Conservation (phyloP, 2,113 vertebrate genomes). For the Notothenia rossii region DNA sequence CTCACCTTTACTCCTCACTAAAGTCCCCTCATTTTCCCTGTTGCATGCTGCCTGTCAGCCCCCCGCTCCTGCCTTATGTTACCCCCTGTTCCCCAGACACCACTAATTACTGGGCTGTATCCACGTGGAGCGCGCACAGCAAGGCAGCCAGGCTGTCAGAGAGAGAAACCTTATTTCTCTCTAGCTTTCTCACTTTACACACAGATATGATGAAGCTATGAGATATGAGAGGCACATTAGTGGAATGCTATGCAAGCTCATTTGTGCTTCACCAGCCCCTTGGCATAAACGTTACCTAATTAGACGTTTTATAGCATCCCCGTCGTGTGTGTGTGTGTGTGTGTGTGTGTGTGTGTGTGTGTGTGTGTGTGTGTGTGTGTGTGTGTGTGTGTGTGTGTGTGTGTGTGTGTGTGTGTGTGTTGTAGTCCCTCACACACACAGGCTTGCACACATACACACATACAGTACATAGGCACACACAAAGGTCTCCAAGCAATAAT, state of each 20-base stretch:
- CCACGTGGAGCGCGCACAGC: slow-evolving; percentile 28
- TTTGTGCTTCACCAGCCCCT: slow-evolving; percentile 56
- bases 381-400: too few relatives aligned
- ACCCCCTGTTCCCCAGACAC: slow-evolving; percentile 27
- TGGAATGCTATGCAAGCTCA: slow-evolving; percentile 43
- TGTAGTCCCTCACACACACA: too few relatives aligned
- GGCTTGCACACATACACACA: too few relatives aligned
- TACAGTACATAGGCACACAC: too few relatives aligned
- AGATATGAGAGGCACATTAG: slow-evolving; percentile 44
- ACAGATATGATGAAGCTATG: slow-evolving; percentile 29
- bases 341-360: not conserved
- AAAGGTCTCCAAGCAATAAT: slow-evolving; percentile 42
- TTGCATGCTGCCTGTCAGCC: not conserved
- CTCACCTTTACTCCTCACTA: slow-evolving; percentile 1
- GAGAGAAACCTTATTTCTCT: slow-evolving; percentile 39
- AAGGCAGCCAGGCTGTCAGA: slow-evolving; percentile 31
- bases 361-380: too few relatives aligned
- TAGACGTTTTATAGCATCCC: slow-evolving; percentile 62
- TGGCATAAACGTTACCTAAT: slow-evolving; percentile 74
- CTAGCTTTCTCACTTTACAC: slow-evolving; percentile 6
- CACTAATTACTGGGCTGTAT: slow-evolving; percentile 50
- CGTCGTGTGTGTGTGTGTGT: slow-evolving; percentile 26
- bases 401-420: too few relatives aligned
- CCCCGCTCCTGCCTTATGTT: slow-evolving; percentile 10
- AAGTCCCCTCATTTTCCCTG: not conserved